Conservation (phyloP, 2,888 invertebrate species). For the Neocrepidodera transversa region DNA sequence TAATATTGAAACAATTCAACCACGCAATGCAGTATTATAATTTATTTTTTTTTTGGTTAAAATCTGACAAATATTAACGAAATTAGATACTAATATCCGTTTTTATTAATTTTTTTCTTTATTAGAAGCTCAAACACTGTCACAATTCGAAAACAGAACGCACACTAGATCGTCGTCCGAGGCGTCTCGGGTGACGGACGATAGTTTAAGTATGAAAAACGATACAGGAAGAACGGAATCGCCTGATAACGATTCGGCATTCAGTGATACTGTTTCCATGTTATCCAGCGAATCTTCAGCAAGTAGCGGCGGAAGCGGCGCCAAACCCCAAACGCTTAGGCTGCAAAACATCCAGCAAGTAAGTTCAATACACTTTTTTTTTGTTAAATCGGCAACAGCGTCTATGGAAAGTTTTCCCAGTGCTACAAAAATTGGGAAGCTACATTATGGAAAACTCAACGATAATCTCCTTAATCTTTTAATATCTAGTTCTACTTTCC, state of each 20-base stretch:
- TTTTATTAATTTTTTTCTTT: slow-evolving; percentile 25
- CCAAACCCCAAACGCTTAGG: slow-evolving; percentile 61
- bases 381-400: too few species aligned
- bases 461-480: too few species aligned
- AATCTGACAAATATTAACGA: too few species aligned
- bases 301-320: slow-evolving; percentile 80
- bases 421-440: too few species aligned
- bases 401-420: too few species aligned
- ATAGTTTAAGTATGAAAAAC: slow-evolving; percentile 54
- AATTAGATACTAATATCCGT: too few species aligned
- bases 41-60: too few species aligned
- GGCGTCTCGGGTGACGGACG: slow-evolving; percentile 56
- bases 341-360: slow-evolving; percentile 50
- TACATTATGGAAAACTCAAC: too few species aligned
- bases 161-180: slow-evolving; percentile 61
- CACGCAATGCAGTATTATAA: too few species aligned
- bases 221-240: slow-evolving; percentile 78
- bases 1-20: too few species aligned
- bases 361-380: too few species aligned
- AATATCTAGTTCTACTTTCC: too few species aligned
- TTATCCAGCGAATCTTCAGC: slow-evolving; percentile 92
- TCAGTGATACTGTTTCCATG: slow-evolving; percentile 96
- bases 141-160: slow-evolving; percentile 55
- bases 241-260: slow-evolving; percentile 98
- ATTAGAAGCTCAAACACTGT: slow-evolving; percentile 55